Base-by-base conservation (phyloP, 2,797 vertebrate genomes). In the Anabacerthia variegaticeps region DNA sequence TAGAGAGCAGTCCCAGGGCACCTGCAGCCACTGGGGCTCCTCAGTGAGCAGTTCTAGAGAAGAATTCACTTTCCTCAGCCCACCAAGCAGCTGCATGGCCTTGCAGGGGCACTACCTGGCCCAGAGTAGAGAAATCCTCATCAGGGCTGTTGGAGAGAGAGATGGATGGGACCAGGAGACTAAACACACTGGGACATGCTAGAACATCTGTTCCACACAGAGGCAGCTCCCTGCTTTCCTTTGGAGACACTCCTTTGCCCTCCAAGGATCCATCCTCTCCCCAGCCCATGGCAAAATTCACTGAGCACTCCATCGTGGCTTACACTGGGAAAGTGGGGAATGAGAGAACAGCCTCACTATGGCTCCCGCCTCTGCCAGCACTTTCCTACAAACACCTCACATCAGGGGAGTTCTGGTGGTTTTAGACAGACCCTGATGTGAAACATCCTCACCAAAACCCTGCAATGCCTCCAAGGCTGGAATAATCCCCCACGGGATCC, bases 381-480 rank as follows among this genome's bases (percentile, higher is more conserved):
- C 54, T 56, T 85, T 36, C 71, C 39, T 32, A 63, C 14, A 52
- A 65, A 39, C 5, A 3, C 11, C 24, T 67, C 41, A 18, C 51
- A 61, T 10, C 41, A 30, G 16, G 9, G 9, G 15, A 37, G 37
- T 6, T 26, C 39, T 26, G 48, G 24, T 2, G 18, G 34, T 52
- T 71, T 69, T 18, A 65, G 41, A 63, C 12, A 74, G 49, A 61
- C 8, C 0, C 18, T 28, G 39, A 72, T 0, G 0, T 15, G 27
- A 72, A 43, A 41, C 39, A 58, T 32, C 28, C 34, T 71, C 22
- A 39, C 14, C 12, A 44, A 71, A 21, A 23, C 18, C 4, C 2
- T 0, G 0, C 1, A 1, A 7, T 0, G 1, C 15, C 51, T 66
- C 20, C 68, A 59, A 46, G n/a, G 36, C n/a, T 4, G 1, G 52